Conservation (phyloP, 53 echinoderm and acorn worm genomes). For the Paracentrotus lividus region DNA sequence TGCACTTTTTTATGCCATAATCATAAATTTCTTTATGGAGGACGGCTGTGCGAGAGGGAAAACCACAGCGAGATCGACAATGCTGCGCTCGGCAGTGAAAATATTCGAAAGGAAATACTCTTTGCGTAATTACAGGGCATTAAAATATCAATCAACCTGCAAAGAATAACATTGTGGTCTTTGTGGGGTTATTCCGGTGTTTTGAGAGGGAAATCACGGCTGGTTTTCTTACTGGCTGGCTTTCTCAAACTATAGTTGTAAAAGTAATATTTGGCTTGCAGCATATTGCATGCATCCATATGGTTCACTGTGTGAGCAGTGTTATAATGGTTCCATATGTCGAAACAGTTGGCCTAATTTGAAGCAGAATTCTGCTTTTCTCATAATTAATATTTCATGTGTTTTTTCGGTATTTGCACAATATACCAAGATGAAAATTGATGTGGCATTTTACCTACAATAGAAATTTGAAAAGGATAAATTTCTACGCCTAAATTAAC, state of each 20-base stretch:
- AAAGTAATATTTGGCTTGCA: neutral
- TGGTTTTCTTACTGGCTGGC: neutral
- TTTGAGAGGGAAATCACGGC: conserved; percentile 52
- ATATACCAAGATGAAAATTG: neutral
- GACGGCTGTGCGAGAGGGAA: no score
- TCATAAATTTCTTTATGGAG: no score
- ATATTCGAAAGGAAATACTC: conserved; percentile 30
- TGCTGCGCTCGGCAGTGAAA: neutral
- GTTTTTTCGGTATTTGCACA: no score
- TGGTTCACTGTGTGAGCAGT: neutral
- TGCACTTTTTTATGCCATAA: no score
- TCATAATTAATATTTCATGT: neutral
- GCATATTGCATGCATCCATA: neutral
- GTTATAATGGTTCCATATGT: neutral
- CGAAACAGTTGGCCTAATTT: neutral
- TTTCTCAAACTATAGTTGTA: neutral
- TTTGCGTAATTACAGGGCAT: conserved; percentile 56
- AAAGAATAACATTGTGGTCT: conserved; percentile 50
- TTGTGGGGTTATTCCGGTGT: conserved; percentile 29
- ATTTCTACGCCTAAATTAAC: no score
- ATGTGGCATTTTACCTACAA: neutral
- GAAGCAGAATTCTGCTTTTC: neutral
- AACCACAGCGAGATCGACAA: neutral
- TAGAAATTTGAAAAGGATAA: no score
- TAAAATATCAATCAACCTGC: conserved; percentile 59